Evolutionary conservation across 1,140 invertebrate species (phyloP), one percentile per base, ranked within the genome.

Genomic region (Hyles vespertilio): DNA sequence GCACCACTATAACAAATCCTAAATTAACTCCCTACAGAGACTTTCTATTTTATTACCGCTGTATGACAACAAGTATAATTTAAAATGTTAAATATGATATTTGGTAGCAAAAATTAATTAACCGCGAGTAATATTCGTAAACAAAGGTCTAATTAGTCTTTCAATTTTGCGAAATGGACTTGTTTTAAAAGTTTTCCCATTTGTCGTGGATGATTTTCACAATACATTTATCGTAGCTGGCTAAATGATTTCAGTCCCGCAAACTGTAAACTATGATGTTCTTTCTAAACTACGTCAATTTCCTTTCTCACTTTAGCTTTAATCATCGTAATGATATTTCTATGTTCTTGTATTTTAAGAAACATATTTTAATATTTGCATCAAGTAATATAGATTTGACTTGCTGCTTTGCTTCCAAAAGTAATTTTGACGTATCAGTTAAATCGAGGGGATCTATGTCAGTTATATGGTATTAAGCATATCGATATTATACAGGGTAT

Each of bases 381-480:
- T 87, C 77, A 76, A 89, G 82, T 84, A 87, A 77, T 69, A 81
- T 87, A 85, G 84, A 80, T 73, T 70, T 79, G 81, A 87, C 79
- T 78, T 89, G 85, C 85, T 83, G 85, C 85, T 88, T 88, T 67
- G 85, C 85, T 88, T 88, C 62, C 69, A 68, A 75, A 79, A 79
- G 81, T 75, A 79, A 81, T 34, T 77, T 78, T 76, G 67, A 74
- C 69, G 76, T 73, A 77, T 84, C 77, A 79, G 79, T 72, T 76
- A 74, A 69, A 71, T 77, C 84, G 83, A 88, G 87, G 85, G 85
- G 85, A 88, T 88, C 84, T 88, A 87, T 85, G 85, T 84, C 73
- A 11, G 65, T 70, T 68, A 65, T 55, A 57, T 33, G 45, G 7
- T 32, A 70, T 72, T 70, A n/a, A n/a, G n/a, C n/a, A n/a, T n/a